These are phyloP conservation scores for Arbacia lixula DNA, from an alignment of 53 echinoderm and acorn worm species.

Conservation along the genomic window DNA sequence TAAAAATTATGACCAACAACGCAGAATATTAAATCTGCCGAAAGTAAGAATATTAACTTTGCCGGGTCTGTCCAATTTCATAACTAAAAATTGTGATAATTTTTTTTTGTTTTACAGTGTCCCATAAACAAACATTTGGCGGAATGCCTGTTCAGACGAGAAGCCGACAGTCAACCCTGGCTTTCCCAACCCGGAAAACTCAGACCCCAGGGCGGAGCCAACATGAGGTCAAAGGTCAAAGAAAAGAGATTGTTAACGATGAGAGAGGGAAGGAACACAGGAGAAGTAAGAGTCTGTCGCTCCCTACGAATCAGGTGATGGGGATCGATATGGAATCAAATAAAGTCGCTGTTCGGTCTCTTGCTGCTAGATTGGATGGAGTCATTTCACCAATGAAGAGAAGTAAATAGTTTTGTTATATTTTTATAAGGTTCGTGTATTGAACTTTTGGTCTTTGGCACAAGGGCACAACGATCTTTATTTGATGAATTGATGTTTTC, in stretches of 20 bases:
- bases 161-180: conserved; percentile 20
- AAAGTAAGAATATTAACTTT: too few species aligned
- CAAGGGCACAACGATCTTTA: too few species aligned
- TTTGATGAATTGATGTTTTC: too few species aligned
- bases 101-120: background rate
- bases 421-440: background rate
- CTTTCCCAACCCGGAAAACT: conserved; percentile 25
- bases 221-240: background rate
- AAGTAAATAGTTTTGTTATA: conserved; percentile 1
- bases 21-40: too few species aligned
- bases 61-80: too few species aligned
- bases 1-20: too few species aligned
- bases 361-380: conserved; percentile 1
- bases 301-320: background rate
- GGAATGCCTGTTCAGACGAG: conserved; percentile 37
- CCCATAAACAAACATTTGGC: too few species aligned
- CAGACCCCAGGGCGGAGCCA: conserved; percentile 12
- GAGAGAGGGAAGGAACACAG: background rate
- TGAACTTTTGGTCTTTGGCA: too few species aligned
- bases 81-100: too few species aligned
- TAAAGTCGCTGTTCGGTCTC: conserved; percentile 4
- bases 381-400: conserved; percentile 15
- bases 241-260: background rate
- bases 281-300: conserved; percentile 36
- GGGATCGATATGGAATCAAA: background rate